These are phyloP conservation scores for Andrena flavipes DNA, from an alignment of 2,888 invertebrate species.

Conservation along the genomic window DNA sequence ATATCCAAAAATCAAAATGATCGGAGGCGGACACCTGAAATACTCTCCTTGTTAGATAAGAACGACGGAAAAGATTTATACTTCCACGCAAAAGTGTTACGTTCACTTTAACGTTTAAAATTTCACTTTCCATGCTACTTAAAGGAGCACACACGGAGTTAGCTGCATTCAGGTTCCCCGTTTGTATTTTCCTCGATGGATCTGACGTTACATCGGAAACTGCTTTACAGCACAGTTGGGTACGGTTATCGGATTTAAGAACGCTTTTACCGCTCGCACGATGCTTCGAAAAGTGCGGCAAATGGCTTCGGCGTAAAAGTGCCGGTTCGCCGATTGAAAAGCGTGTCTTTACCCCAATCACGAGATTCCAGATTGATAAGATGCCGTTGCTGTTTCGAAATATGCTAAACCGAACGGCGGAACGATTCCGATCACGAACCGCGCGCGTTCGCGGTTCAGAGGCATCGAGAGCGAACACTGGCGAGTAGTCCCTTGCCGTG, in stretches of 20 bases:
- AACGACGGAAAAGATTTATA: too few species aligned
- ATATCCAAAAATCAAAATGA: too few species aligned
- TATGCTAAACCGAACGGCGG: constrained; percentile 64
- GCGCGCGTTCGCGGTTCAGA: constrained; percentile 64
- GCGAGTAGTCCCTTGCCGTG: constrained; percentile 47
- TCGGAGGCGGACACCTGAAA: too few species aligned
- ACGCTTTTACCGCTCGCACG: constrained; percentile 45
- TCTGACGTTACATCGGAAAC: constrained; percentile 28
- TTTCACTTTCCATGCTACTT: not conserved
- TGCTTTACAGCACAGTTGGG: constrained; percentile 34
- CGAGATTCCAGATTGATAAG: constrained; percentile 49
- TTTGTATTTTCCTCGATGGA: constrained; percentile 20
- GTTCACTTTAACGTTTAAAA: not conserved
- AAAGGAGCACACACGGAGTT: constrained; percentile 4
- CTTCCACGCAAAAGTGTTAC: too few species aligned
- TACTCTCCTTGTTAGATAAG: too few species aligned
- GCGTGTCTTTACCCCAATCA: constrained; percentile 17
- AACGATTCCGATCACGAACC: constrained; percentile 70
- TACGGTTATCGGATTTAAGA: constrained; percentile 31
- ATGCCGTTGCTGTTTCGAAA: constrained; percentile 55
- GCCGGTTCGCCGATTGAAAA: constrained; percentile 47
- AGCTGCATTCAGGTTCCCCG: constrained; percentile 18
- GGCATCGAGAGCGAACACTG: constrained; percentile 36
- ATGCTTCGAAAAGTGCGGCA: not conserved
- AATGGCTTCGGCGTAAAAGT: constrained; percentile 5